These are phyloP conservation scores for Probaryconus sp. DNA, from an alignment of 1,140 invertebrate genomes.

Conservation along the genomic window DNA sequence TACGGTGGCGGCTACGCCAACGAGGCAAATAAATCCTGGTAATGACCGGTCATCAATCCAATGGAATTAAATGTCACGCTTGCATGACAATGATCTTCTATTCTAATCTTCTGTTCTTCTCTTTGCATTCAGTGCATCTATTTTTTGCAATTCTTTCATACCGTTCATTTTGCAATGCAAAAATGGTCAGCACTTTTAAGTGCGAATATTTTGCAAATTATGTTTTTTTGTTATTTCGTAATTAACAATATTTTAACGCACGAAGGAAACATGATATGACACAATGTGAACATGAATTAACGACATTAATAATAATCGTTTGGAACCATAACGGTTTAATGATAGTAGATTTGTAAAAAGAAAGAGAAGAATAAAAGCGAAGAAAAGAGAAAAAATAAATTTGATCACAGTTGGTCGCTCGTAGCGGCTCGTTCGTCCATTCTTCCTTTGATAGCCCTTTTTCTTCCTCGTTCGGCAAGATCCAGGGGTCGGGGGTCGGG, in stretches of 20 bases:
- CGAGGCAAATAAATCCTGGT: constrained; percentile 71
- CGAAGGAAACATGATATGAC: neutral
- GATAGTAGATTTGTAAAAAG: constrained; percentile 6
- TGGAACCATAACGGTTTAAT: constrained; percentile 10
- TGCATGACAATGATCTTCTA: constrained; percentile 64
- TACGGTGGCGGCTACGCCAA: constrained; percentile 46
- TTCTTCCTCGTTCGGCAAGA: constrained; percentile 61
- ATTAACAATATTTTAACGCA: too few relatives aligned
- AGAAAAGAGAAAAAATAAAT: constrained; percentile 30
- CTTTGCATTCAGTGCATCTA: too few relatives aligned
- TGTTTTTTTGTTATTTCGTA: too few relatives aligned
- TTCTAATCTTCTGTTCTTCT: too few relatives aligned
- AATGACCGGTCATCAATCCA: constrained; percentile 73
- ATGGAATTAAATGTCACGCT: constrained; percentile 64
- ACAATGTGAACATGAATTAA: constrained; percentile 15
- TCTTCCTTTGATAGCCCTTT: constrained; percentile 56
- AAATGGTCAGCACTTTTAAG: too few relatives aligned
- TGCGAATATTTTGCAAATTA: too few relatives aligned
- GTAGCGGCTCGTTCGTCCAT: constrained; percentile 47
- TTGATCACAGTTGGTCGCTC: constrained; percentile 34
- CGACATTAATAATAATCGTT: constrained; percentile 14
- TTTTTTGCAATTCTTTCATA: too few relatives aligned
- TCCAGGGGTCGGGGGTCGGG: constrained; percentile 64
- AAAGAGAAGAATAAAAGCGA: constrained; percentile 13
- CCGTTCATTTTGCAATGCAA: neutral